These are phyloP conservation scores for Platysteira castanea DNA, from an alignment of 2,113 vertebrate species.

Conservation along the genomic window DNA sequence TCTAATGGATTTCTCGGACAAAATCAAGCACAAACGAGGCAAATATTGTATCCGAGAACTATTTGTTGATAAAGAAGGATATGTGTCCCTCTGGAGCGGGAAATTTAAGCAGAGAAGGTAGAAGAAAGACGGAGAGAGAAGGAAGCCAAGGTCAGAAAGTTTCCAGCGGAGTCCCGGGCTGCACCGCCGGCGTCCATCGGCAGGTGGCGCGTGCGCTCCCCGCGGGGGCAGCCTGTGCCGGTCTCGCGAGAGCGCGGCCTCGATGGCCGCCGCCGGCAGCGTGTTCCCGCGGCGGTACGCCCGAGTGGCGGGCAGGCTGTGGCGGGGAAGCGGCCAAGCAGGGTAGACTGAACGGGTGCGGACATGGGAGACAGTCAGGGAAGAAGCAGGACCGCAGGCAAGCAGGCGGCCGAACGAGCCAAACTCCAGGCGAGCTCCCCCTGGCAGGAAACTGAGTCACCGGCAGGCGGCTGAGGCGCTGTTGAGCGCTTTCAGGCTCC, in stretches of 20 bases:
- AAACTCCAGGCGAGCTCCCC: accelerated
- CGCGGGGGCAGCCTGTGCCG: too few species aligned
- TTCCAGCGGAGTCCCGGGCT: accelerated
- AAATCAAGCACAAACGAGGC: neutral
- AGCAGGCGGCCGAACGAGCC: too few species aligned
- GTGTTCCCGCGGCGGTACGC: too few species aligned
- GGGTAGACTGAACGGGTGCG: too few species aligned
- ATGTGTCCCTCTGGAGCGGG: neutral
- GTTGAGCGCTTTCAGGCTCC: neutral
- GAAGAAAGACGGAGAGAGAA: neutral
- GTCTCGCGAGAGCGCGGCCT: neutral
- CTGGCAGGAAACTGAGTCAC: accelerated
- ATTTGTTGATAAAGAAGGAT: neutral
- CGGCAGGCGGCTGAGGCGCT: accelerated
- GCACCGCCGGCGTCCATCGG: neutral
- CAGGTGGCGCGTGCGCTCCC: neutral
- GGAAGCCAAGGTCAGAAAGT: accelerated
- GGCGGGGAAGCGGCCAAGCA: neutral
- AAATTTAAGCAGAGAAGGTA: neutral
- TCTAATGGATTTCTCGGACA: neutral
- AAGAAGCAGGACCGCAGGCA: too few species aligned
- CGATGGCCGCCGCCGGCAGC: accelerated
- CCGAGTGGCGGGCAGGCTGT: accelerated
- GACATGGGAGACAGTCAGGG: neutral
- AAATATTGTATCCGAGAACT: neutral